Base-by-base conservation (phyloP, 2,888 invertebrate species). In the Sarcophaga subvicina region DNA sequence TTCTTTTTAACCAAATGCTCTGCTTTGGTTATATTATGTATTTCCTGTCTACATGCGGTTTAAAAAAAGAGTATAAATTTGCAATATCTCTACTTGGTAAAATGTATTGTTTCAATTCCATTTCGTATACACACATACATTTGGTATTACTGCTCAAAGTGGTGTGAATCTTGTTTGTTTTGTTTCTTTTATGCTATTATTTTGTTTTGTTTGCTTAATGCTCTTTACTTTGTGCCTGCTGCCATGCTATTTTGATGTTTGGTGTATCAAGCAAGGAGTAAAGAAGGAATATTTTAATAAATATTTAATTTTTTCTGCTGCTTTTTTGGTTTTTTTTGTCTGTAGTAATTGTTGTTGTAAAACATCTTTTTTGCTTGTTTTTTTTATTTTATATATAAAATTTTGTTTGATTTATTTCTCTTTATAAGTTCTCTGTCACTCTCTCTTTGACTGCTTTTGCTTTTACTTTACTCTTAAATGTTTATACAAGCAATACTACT, bases 401-500 rank as follows among this genome's bases (percentile, higher is more conserved):
- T 70, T 59, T 72, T 73, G 22, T 67, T 67, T 66, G 59, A 25
- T 59, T 79, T 25, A 67, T 84, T 78, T 80, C 70, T 59, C 71
- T 80, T 37, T 54, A 27, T 20, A 12, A 37, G 66, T 70, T 79
- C 62, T 75, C 66, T 64, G 22, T 22, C 37, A 10, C 70, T 66
- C 66, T 79, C 54, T 54, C 17, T 54, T 49, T 49, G 37, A 11
- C 14, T 64, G 66, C 67, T 69, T 60, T 63, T 76, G 54, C 8
- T 54, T 60, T 47, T 62, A 59, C 47, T 66, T n/a, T 79, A 49
- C 76, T 78, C 80, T 73, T 71, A 54, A 80, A 83, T 81, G 77
- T 78, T 89, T 83, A 79, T 83, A 76, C 45, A 47, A 80, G 77
- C 59, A 71, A 49, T n/a, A 77, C 77, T 86, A 80, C 64, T 78